These are phyloP conservation scores for Teleogryllus oceanicus DNA, from an alignment of 2,888 invertebrate species.

Conservation along the genomic window DNA sequence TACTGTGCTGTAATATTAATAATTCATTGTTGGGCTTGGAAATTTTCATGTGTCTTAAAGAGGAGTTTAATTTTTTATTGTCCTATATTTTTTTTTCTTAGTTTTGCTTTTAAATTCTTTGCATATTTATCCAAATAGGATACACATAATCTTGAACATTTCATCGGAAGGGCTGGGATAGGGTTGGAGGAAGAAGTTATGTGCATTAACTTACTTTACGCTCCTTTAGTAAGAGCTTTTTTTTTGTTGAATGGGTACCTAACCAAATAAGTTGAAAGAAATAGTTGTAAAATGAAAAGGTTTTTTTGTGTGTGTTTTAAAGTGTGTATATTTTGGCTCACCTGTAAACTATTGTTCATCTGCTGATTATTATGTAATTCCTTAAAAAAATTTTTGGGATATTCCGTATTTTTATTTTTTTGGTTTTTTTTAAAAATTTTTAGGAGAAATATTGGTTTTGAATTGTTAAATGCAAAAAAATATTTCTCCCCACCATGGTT, in stretches of 20 bases:
- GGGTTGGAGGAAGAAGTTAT: neutral
- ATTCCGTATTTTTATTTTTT: too few relatives aligned
- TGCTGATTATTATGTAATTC: neutral
- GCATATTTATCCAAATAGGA: neutral
- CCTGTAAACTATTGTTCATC: conserved; percentile 1
- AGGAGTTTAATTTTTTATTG: neutral
- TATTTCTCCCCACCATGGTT: neutral
- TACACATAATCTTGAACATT: neutral
- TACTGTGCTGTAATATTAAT: neutral
- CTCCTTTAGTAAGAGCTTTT: neutral
- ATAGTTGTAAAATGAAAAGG: neutral
- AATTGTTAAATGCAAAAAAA: too few relatives aligned
- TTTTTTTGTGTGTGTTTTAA: neutral
- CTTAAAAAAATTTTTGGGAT: neutral
- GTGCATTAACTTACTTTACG: neutral
- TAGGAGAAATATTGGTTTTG: too few relatives aligned
- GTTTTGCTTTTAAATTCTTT: neutral
- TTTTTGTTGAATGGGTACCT: neutral
- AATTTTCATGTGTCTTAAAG: neutral
- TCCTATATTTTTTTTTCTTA: neutral
- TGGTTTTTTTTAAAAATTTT: too few relatives aligned
- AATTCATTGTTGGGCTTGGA: conserved; percentile 2
- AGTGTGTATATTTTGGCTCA: neutral
- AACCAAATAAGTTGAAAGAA: neutral
- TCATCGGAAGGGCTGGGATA: conserved; percentile 18